phyloP scores from a whole-genome alignment of 1,140 invertebrate species.

The Dolichoris vasculosae region DNA sequence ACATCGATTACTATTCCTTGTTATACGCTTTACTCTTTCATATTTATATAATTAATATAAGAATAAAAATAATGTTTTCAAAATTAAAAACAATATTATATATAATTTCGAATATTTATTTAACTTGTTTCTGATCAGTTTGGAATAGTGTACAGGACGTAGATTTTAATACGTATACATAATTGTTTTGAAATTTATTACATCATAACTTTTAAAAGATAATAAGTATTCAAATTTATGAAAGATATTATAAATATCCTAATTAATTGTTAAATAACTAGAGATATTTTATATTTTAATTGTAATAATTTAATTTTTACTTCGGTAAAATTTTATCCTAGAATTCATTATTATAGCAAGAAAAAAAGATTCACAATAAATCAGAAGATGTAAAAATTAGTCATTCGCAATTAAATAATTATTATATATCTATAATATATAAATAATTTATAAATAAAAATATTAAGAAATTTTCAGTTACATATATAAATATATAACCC shows the following conservation, averaged over 20 bases:
- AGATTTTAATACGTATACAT: background rate
- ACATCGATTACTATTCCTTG: background rate
- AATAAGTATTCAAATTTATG: background rate
- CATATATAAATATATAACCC: too few species aligned
- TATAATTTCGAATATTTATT: background rate
- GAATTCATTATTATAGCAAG: background rate
- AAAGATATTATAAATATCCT: too few species aligned
- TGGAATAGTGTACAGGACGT: background rate
- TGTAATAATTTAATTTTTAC: background rate
- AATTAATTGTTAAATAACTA: too few species aligned
- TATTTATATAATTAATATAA: conserved; percentile 1
- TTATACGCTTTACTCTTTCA: background rate
- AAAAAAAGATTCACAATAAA: background rate
- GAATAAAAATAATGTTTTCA: conserved; percentile 4
- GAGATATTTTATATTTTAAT: background rate
- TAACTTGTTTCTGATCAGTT: background rate
- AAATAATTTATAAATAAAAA: too few species aligned
- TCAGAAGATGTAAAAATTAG: background rate
- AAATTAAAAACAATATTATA: background rate
- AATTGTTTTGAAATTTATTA: background rate
- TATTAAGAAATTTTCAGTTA: too few species aligned
- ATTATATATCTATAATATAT: background rate
- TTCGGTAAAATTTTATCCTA: background rate
- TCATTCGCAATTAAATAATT: background rate
- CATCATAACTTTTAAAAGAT: background rate